These are phyloP conservation scores for Xerus inauris DNA, from an alignment of 2,113 vertebrate species.

Conservation along the genomic window DNA sequence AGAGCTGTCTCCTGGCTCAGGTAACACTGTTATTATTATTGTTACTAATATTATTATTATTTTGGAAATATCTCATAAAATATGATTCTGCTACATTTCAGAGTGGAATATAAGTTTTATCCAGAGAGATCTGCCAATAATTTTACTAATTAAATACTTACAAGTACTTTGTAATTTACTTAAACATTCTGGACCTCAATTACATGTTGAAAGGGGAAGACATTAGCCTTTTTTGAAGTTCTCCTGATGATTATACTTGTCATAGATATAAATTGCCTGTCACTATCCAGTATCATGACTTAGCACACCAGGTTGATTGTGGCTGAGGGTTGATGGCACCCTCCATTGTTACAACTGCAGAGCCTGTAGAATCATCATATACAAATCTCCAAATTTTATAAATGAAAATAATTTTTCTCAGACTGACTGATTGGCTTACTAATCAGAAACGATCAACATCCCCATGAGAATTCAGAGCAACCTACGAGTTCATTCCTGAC, in stretches of 20 bases:
- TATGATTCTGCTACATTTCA: not conserved
- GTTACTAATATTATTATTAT: not conserved
- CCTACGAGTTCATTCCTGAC: too few species aligned
- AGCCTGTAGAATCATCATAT: not conserved
- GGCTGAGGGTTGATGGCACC: not conserved
- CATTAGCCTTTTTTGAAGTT: accelerated
- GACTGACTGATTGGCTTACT: not conserved
- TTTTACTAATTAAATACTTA: not conserved
- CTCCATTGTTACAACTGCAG: not conserved
- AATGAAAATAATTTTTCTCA: not conserved
- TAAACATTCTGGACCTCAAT: not conserved
- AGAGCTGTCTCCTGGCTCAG: not conserved
- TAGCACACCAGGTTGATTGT: accelerated
- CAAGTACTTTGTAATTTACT: not conserved
- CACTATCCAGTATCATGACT: not conserved
- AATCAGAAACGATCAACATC: not conserved
- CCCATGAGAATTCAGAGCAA: accelerated
- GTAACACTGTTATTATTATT: not conserved
- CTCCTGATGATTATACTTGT: not conserved
- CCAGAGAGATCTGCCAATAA: not conserved
- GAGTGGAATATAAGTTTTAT: not conserved
- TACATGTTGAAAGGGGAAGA: not conserved
- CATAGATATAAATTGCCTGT: not conserved
- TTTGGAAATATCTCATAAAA: not conserved
- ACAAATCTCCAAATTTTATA: not conserved